Base-by-base conservation (phyloP, 2,888 invertebrate species). In the Sthenelais limicola region DNA sequence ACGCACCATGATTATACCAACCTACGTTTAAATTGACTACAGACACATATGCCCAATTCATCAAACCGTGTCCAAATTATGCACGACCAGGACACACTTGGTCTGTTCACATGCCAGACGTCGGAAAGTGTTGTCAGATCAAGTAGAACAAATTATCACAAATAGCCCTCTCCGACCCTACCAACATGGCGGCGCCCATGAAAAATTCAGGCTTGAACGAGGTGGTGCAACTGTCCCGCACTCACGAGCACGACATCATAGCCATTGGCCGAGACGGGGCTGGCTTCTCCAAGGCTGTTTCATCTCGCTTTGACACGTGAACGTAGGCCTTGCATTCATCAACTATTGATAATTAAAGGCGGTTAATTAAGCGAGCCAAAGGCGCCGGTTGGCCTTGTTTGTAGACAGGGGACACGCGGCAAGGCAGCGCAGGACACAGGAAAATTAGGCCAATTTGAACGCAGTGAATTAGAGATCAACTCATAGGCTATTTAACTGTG, bases 171-270 rank as follows among this genome's bases (percentile, higher is more conserved):
- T 18, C 7, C 56, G 32, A 15, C 21, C 15, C 28, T 9, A 5
- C 30, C 30, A 56, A 56, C 33, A 56, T 56, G 56, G 32, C 56
- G 56, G 30, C 56, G 56, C 56, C 52, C 56, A 56, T 56, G 28
- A 28, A 56, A 24, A 33, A 56, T 56, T 56, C 56, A 56, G 18
- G 32, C 32, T n/a, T 18, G 7, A 56, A 9, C n/a, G 9, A n/a
- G 49, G 56, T 33, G 5, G 12, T 9, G 56, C 56, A 9, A 1
- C 56, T 12, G 32, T 32, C 30, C 32, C 56, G 56, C 56, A 56
- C 56, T 56, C 56, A 21, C 56, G 56, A 56, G 49, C 56, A 56
- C 56, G 56, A 56, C 56, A 56, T 56, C 56, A 56, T 30, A 33
- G 32, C 56, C 32, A 56, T 56, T 56, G 56, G 56, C 56, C 33